Evolutionary conservation across 2,888 invertebrate species (phyloP), one percentile per base, ranked within the genome.

Genomic region (Monochamus alternatus): DNA sequence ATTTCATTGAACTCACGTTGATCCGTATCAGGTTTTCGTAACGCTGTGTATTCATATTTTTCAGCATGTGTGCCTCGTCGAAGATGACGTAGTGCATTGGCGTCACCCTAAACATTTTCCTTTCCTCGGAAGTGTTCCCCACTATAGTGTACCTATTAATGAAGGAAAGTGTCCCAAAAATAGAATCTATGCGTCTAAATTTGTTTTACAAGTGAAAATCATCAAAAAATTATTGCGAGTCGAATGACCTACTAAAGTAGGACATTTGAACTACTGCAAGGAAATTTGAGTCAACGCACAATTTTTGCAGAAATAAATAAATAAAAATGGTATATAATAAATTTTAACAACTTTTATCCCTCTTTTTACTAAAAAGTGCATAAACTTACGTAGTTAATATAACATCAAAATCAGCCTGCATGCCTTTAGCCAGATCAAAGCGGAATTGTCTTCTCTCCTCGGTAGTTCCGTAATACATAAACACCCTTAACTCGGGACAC

Each of bases 41-140:
- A 82, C 98, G 91, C 84, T 95, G 94, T 0, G 98, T 97, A 72
- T 95, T 93, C 97, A 98, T 98, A 87, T 98, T 99, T 88, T 99
- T 99, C 51, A 99, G 90, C 97, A 98, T 98, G 87, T 99, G 98
- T 0, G 98, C 98, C 87, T 99, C 99, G 88, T 99, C 99, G 87
- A 98, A 98, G 31, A 99, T 91, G 0, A 98, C 97, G 87, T 98
- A 98, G 87, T 97, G 95, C 88, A 98, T 93, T 63, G 93, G 93
- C 76, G 96, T 95, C 52, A 97, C 95, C 75, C 97, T 94, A 87
- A 98, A 96, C 91, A 96, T 94, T 87, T 97, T 95, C 75, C 97
- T 94, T 85, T 96, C 96, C 85, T 98, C 98, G 0, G 96, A 93
- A 78, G 95, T 95, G 79, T 96, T 97, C 82, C 93, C 93, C 32